Evolutionary conservation across 2,888 invertebrate genomes (phyloP).

Genomic region (Ptychoptera albimana): DNA sequence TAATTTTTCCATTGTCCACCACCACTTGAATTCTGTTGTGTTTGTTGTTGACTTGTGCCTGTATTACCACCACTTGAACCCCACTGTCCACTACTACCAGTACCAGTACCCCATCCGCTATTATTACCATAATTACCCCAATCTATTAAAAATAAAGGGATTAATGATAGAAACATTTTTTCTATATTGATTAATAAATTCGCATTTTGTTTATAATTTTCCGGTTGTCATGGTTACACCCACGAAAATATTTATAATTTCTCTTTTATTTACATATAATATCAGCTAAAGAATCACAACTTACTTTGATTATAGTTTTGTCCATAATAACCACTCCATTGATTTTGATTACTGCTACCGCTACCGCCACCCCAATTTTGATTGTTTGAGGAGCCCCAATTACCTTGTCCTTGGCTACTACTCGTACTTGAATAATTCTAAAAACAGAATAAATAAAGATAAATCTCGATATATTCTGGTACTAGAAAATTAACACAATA

Average conservation of each 20-base stretch:
- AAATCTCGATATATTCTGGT: too few species aligned
- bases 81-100: constrained; percentile 1
- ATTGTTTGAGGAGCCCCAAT: constrained; percentile 12
- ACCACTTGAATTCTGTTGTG: background rate
- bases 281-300: too few species aligned
- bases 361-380: constrained; percentile 10
- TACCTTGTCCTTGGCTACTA: constrained; percentile 13
- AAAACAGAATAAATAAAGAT: too few species aligned
- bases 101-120: constrained; percentile 1
- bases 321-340: background rate
- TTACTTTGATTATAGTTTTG: background rate
- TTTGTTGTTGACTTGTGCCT: background rate
- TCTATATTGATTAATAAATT: too few species aligned
- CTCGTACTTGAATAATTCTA: too few species aligned
- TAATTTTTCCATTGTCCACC: constrained; percentile 4
- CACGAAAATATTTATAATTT: too few species aligned
- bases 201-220: too few species aligned
- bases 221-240: constrained; percentile 32
- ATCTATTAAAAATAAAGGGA: too few species aligned
- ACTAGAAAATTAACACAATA: too few species aligned
- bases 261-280: too few species aligned
- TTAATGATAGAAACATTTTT: too few species aligned
- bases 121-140: background rate
- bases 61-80: background rate
- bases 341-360: constrained; percentile 5